phyloP scores from a whole-genome alignment of 2,113 vertebrate genomes.

The Charina bottae region DNA sequence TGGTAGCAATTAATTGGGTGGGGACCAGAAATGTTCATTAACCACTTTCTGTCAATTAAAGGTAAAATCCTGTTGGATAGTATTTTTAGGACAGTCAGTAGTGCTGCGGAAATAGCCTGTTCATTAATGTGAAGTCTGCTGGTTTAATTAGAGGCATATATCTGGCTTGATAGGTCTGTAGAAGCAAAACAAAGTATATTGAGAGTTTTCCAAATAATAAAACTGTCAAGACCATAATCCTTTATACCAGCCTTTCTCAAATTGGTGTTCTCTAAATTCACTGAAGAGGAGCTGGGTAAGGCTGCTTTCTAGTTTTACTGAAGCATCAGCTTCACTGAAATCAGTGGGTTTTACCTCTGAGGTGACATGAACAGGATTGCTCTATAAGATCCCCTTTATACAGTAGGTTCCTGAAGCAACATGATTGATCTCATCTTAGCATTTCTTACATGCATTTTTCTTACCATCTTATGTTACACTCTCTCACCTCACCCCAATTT shows the following conservation, averaged over 20 bases:
- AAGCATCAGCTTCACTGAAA: background rate
- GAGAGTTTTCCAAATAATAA: background rate
- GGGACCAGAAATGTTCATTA: background rate
- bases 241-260: background rate
- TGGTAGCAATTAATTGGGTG: background rate
- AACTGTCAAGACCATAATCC: background rate
- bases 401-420: background rate
- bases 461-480: background rate
- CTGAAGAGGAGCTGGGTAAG: background rate
- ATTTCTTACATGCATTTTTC: background rate
- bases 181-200: background rate
- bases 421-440: background rate
- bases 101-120: too few relatives aligned
- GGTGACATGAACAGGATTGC: background rate
- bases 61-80: background rate
- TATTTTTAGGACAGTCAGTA: background rate
- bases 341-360: background rate
- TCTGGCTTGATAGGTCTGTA: background rate
- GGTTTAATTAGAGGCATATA: background rate
- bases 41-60: conserved; percentile 2
- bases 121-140: background rate
- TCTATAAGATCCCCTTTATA: background rate
- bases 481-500: background rate
- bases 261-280: background rate
- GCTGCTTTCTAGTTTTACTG: background rate